Evolutionary conservation across 2,797 vertebrate species (phyloP), one percentile per base, ranked within the genome.

Genomic region (Dryobates pubescens): DNA sequence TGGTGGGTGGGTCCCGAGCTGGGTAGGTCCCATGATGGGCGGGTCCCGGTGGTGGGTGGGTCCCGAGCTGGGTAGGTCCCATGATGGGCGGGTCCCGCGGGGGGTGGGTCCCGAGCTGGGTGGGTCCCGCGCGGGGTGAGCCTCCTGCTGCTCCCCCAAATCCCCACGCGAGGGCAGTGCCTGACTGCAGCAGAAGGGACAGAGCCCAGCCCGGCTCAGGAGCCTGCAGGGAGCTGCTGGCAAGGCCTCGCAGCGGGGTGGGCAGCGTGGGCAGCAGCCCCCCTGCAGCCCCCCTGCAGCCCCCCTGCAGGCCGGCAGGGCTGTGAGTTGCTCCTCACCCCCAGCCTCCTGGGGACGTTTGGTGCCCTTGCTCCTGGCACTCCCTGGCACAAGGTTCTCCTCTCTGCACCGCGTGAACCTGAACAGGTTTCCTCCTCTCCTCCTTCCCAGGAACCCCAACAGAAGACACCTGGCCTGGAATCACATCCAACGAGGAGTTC

Each of bases 381-480:
- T 6, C 3, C 0, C 26, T 0, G 3, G 65, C 3, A 0, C 3
- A 7, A 2, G 9, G 54, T 0, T 65, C 4, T 26, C 27, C 43
- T 17, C 8, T 6, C 69, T 26, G 4, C 67, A 4, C 23, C 47
- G 4, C 23, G 10, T 1, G 11, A 24, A 16, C 9, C 0, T 13
- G 41, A 62, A 58, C 34, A 0, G 15, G 4, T 13, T 81, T 10
- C 45, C 17, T 27, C 88, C 32, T 45, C 27, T 86, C 82, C 76
- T 54, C 61, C 27, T 75, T 62, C 49, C 19, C 93, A 99, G 99
- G 99, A 45, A 99, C 99, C 24, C 98, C 99, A 10, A 98, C 98
- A 5, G 99, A 99, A 93, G 98, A 98, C 64, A 98, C 97, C 58
- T 99, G 99, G 99, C 98, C 99, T 9, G 98, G 98, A 17, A 99